Percentiles rank a stretch among this genome's conserved stretches.
Evolutionary conservation across 1,140 invertebrate species (phyloP).

Genomic region (Conopomorpha cramerella): DNA sequence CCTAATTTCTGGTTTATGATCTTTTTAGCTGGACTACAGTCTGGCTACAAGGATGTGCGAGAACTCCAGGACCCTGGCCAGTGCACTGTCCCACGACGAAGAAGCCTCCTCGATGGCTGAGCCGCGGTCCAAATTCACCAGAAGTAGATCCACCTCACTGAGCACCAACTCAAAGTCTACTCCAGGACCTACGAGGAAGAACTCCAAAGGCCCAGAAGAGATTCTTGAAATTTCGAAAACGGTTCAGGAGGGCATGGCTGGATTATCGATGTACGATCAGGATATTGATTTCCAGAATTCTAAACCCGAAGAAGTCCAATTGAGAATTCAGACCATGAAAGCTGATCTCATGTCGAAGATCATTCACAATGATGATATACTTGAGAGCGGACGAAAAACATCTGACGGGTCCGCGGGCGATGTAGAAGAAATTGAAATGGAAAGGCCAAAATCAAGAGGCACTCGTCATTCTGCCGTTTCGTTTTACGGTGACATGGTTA

Average conservation of each 20-base stretch:
- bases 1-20: constrained; percentile 4
- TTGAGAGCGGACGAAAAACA: constrained; percentile 27
- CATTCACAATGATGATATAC: constrained; percentile 31
- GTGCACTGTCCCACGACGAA: constrained; percentile 33
- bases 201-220: constrained; percentile 29
- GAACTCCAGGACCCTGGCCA: constrained; percentile 35
- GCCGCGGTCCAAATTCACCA: constrained; percentile 24
- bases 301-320: constrained; percentile 30
- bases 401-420: constrained; percentile 29
- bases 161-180: constrained; percentile 23
- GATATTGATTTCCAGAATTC: constrained; percentile 19
- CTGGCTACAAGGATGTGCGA: constrained; percentile 34
- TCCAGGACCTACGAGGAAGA: constrained; percentile 24
- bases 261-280: constrained; percentile 34
- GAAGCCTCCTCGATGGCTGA: constrained; percentile 32
- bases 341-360: constrained; percentile 41
- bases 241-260: constrained; percentile 49
- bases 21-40: constrained; percentile 26
- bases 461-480: constrained; percentile 32
- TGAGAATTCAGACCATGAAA: constrained; percentile 40
- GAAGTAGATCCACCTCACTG: constrained; percentile 18
- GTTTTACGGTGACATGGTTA: constrained; percentile 21
- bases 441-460: constrained; percentile 40
- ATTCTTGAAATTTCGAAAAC: constrained; percentile 40
- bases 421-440: constrained; percentile 27